phyloP scores from a whole-genome alignment of 23 tunicate species.

The Ascidia mentula region DNA sequence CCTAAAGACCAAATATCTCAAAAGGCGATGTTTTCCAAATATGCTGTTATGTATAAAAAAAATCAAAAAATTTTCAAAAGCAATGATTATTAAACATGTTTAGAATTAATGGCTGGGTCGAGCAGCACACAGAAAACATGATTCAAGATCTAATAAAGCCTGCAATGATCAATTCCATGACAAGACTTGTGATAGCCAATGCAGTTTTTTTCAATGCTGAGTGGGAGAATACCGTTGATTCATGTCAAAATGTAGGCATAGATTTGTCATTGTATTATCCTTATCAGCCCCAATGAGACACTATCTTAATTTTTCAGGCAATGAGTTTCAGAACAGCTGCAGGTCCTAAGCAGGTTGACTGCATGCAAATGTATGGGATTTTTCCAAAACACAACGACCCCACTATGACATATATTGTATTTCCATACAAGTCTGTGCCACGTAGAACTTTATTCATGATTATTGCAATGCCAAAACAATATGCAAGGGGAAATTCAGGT shows the following conservation, averaged over 20 bases:
- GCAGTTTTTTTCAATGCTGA: constrained; percentile 63
- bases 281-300: too few species aligned
- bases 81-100: too few species aligned
- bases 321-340: not conserved
- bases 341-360: not conserved
- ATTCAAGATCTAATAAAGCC: constrained; percentile 47
- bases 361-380: not conserved
- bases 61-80: too few species aligned
- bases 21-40: too few species aligned
- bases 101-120: constrained; percentile 79
- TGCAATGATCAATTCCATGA: constrained; percentile 19
- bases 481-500: too few species aligned
- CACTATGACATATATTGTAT: not conserved
- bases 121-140: constrained; percentile 22
- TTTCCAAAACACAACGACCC: not conserved
- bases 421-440: not conserved
- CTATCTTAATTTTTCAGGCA: too few species aligned
- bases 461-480: not conserved
- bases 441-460: not conserved
- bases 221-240: constrained; percentile 16
- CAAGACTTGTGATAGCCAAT: constrained; percentile 48
- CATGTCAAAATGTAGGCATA: not conserved
- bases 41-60: too few species aligned
- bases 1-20: too few species aligned
- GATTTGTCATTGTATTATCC: too few species aligned